Evolutionary conservation across 2,797 vertebrate genomes (phyloP), one percentile per base, ranked within the genome.

Genomic region (Enoplosus armatus): DNA sequence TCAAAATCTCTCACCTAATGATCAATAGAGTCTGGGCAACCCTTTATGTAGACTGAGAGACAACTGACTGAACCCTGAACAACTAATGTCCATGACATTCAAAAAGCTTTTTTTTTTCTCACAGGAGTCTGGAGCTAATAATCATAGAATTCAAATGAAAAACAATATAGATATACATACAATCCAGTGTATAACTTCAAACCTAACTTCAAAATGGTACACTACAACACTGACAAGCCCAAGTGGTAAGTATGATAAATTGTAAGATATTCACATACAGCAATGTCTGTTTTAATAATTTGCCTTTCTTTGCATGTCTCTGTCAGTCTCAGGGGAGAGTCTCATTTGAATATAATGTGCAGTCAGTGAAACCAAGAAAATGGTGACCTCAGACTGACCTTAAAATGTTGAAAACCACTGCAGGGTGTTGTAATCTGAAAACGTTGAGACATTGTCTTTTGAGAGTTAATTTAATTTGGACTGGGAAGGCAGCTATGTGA

Each of bases 11-110:
- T 73, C 43, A 48, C 66, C 64, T 80, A 60, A 79, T 86, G 85
- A 90, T 92, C 85, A 84, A 89, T 92, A 75, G 63, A 66, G 61
- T 73, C 56, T 75, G 51, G 48, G 60, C 79, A 63, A 26, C 66
- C 90, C 45, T 83, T 68, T 56, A 83, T 77, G 72, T 72, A 72
- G 75, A 18, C 71, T 77, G 61, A 79, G 60, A 89, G 63, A 82
- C 72, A 74, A 75, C 75, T 78, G 79, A 82, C 75, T 83, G 85
- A 75, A 69, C 79, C 61, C 39, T 67, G 39, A 84, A 69, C 77
- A 39, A 79, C 62, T 88, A 58, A 84, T 65, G 39, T 64, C 68
- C n/a, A 35, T 85, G 84, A 80, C 80, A 83, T 85, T 87, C 51
- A 75, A 58, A 81, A 48, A 26, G 33, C 43, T 69, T 61, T 79